These are phyloP conservation scores for Laothoe populi DNA, from an alignment of 2,888 invertebrate species.

Conservation along the genomic window DNA sequence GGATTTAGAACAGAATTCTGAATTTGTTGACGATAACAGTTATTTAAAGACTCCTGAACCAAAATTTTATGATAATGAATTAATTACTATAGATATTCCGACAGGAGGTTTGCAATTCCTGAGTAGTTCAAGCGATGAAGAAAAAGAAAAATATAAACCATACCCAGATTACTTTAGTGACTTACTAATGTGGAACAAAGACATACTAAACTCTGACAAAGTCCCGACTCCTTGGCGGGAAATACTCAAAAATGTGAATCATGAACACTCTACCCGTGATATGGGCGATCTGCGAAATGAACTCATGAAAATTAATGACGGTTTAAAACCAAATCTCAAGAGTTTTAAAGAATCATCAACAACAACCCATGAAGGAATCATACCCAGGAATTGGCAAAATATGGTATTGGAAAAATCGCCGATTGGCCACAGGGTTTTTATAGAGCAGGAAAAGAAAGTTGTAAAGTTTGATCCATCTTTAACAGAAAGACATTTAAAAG, in stretches of 20 bases:
- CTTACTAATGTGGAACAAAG: slow-evolving; percentile 56
- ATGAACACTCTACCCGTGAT: slow-evolving; percentile 37
- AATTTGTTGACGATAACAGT: neutral
- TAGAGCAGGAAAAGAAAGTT: neutral
- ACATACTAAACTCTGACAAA: slow-evolving; percentile 49
- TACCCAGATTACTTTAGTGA: slow-evolving; percentile 55
- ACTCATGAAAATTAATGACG: slow-evolving; percentile 34
- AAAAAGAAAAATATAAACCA: slow-evolving; percentile 1
- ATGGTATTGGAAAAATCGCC: slow-evolving; percentile 1
- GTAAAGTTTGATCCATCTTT: neutral
- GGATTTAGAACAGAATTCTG: neutral
- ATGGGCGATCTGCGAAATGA: slow-evolving; percentile 40
- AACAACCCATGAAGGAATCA: neutral
- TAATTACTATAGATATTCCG: neutral
- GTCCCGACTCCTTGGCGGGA: slow-evolving; percentile 42
- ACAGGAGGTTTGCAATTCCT: neutral
- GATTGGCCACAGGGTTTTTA: neutral
- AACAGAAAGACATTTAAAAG: neutral
- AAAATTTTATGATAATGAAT: neutral
- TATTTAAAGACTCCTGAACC: neutral
- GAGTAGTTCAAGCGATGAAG: neutral
- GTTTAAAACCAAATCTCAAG: neutral
- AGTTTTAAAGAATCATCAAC: neutral
- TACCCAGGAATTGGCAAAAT: neutral
- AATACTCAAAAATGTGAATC: slow-evolving; percentile 38